A percentile compares a stretch with the other conserved stretches of the same genome.
Evolutionary conservation across 2,888 invertebrate genomes (phyloP).

Genomic region (Octodonta nipae): DNA sequence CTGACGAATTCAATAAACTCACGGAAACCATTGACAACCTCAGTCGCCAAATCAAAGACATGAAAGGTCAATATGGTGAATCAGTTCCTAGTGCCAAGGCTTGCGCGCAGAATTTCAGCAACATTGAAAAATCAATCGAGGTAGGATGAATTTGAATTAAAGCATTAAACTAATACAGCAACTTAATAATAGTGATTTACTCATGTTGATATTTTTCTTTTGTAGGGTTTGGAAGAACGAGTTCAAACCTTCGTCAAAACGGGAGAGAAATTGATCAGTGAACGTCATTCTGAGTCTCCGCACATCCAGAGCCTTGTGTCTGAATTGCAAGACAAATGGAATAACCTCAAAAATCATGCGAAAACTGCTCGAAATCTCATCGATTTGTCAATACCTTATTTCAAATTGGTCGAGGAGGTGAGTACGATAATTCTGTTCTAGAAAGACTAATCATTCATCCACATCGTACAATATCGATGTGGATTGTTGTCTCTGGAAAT

Average conservation of each 20-base stretch:
- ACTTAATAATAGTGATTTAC: no score
- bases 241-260: conserved; percentile 55
- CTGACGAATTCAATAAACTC: conserved; percentile 55
- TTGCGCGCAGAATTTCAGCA: conserved; percentile 55
- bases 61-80: conserved; percentile 58
- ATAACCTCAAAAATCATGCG: conserved; percentile 52
- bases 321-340: conserved; percentile 52
- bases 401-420: conserved; percentile 60
- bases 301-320: conserved; percentile 51
- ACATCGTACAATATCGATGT: no score
- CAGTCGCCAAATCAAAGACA: conserved; percentile 46
- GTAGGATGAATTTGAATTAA: no score
- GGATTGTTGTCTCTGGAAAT: no score
- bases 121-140: conserved; percentile 66
- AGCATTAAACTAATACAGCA: no score
- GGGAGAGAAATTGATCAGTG: conserved; percentile 44
- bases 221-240: conserved; percentile 55
- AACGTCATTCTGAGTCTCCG: conserved; percentile 39
- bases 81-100: conserved; percentile 56
- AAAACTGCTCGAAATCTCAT: conserved; percentile 50
- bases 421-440: conserved; percentile 15
- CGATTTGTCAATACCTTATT: conserved; percentile 58
- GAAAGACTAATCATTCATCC: no score
- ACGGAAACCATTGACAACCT: conserved; percentile 57
- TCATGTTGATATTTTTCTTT: no score